phyloP scores from a whole-genome alignment of 2,797 vertebrate species.

The Dicrostonyx torquatus region DNA sequence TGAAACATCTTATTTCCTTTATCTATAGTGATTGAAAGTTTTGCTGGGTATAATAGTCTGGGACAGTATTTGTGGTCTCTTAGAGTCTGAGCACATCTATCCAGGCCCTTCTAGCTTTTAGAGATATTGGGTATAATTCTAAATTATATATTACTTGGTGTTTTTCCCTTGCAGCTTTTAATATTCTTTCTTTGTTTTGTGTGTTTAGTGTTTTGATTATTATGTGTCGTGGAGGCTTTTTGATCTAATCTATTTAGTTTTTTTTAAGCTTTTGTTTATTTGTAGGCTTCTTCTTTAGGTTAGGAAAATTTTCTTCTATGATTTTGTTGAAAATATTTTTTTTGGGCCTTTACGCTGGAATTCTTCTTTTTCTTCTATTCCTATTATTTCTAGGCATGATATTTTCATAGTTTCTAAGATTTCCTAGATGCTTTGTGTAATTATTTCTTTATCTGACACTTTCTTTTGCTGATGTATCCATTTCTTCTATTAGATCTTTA shows the following conservation, averaged over 20 bases:
- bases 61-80: neutral
- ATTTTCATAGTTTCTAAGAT: neutral
- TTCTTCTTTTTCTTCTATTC: neutral
- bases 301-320: neutral
- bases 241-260: neutral
- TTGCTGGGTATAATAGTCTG: neutral
- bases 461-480: neutral
- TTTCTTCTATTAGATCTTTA: neutral
- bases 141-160: neutral
- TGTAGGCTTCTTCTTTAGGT: neutral
- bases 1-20: neutral
- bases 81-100: neutral
- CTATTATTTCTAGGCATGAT: neutral
- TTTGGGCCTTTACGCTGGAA: neutral
- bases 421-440: neutral
- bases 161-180: neutral
- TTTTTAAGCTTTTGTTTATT: neutral
- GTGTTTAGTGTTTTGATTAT: neutral
- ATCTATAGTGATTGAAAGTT: neutral
- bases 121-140: neutral
- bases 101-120: neutral
- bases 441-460: neutral
- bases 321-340: neutral
- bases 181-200: neutral
- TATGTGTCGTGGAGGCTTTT: neutral